These are phyloP conservation scores for Thysanoteuthis rhombus DNA, from an alignment of 2,888 invertebrate genomes.

Conservation along the genomic window DNA sequence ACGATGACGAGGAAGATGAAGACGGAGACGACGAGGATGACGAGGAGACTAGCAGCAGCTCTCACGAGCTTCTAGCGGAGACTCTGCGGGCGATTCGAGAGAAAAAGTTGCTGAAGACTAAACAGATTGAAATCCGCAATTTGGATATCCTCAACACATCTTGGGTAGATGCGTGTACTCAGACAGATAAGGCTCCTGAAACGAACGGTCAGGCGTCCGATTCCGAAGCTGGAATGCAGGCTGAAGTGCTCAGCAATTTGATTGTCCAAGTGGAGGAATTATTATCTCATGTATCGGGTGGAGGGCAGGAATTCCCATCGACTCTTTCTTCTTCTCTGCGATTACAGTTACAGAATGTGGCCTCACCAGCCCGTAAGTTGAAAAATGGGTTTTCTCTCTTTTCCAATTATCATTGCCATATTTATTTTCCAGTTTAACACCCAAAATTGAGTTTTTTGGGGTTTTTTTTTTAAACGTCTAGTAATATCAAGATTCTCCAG, in stretches of 20 bases:
- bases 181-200: neutral
- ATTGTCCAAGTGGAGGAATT: constrained; percentile 29
- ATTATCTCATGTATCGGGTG: constrained; percentile 25
- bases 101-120: neutral
- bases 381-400: neutral
- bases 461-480: too few species aligned
- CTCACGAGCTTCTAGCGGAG: constrained; percentile 12
- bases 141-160: neutral
- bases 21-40: neutral
- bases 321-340: constrained; percentile 1
- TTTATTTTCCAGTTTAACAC: too few species aligned
- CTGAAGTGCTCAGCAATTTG: constrained; percentile 22
- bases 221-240: constrained; percentile 1
- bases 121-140: constrained; percentile 24
- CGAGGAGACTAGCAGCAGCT: neutral
- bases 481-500: too few species aligned
- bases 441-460: too few species aligned
- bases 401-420: too few species aligned
- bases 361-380: constrained; percentile 13
- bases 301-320: constrained; percentile 18
- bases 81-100: constrained; percentile 20
- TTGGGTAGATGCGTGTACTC: neutral
- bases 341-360: constrained; percentile 27
- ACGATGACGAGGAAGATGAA: neutral
- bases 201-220: neutral